These are phyloP conservation scores for Callipepla californica DNA, from an alignment of 2,113 vertebrate genomes.

Conservation along the genomic window DNA sequence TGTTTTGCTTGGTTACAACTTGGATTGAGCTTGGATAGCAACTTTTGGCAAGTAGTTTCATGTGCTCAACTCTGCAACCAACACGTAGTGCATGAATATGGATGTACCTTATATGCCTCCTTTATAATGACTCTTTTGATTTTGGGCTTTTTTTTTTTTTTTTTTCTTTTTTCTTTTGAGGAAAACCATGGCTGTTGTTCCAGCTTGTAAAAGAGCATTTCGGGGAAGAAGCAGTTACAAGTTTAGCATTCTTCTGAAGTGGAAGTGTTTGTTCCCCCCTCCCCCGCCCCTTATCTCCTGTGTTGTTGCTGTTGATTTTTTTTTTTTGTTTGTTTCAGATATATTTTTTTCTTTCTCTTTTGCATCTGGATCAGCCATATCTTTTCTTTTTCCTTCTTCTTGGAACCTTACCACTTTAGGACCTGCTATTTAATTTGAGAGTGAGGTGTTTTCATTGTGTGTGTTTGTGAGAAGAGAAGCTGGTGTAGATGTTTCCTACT, in stretches of 20 bases:
- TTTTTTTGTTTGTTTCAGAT: neutral
- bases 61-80: neutral
- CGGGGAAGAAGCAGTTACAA: neutral
- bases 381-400: neutral
- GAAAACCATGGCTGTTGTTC: neutral
- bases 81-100: fast-evolving
- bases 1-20: neutral
- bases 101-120: neutral
- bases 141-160: neutral
- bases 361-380: neutral
- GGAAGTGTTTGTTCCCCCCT: neutral
- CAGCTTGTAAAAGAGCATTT: neutral
- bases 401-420: neutral
- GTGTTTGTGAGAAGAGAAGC: neutral
- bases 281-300: neutral
- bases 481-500: neutral
- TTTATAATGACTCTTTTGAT: neutral
- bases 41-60: neutral
- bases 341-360: neutral
- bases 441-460: neutral
- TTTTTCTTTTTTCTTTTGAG: neutral
- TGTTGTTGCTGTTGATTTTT: neutral
- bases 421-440: neutral
- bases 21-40: neutral
- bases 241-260: neutral